Evolutionary conservation across 30 jellyfish, hydroid and myxozoan species (phyloP), one percentile per base, ranked within the genome.

Genomic region (Chrysaora quinquecirrha): DNA sequence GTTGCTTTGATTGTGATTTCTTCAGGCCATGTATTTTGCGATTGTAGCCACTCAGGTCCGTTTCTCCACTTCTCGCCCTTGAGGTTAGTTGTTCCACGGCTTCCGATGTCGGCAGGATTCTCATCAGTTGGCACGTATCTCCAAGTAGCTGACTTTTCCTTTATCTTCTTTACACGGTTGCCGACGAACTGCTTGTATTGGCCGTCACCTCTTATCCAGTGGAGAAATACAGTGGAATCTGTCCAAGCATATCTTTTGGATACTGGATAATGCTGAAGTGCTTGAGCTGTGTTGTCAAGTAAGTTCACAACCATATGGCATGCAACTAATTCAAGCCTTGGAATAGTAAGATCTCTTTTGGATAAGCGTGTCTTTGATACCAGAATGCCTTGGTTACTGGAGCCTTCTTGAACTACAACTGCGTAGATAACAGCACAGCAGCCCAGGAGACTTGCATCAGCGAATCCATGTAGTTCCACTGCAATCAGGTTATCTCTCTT

Each of bases 391-490:
- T 66, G 86, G 22, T 28, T 78, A 23, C 32, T 32, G 7, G 28
- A 56, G 3, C 50, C 87, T 72, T 52, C 84, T 34, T 90, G 96
- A 20, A 35, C 68, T 10, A 48, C 95, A 34, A 90, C 95, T 29
- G 75, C 92, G 35, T 83, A 76, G 3, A 84, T 35, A 9, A 71
- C 71, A 12, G 89, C 96, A 50, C 76, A 89, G 48, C 87, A 43
- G n/a, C 95, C 97, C 28, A 29, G 30, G 23, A 23, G 35, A 50
- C 97, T 75, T 32, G 96, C 97, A 54, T 83, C 97, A 18, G 93
- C 87, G 29, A 90, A 83, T 27, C 93, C 89, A 63, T 90, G 93
- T 1, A 83, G 38, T 58, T 83, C 93, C 24, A 90, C 30, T 21
- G 52, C 23, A 16, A 71, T 18, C 19, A 90, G 54, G 19, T 67